Evolutionary conservation across 2,113 vertebrate genomes (phyloP).

Genomic region (Pteruthius melanotis): DNA sequence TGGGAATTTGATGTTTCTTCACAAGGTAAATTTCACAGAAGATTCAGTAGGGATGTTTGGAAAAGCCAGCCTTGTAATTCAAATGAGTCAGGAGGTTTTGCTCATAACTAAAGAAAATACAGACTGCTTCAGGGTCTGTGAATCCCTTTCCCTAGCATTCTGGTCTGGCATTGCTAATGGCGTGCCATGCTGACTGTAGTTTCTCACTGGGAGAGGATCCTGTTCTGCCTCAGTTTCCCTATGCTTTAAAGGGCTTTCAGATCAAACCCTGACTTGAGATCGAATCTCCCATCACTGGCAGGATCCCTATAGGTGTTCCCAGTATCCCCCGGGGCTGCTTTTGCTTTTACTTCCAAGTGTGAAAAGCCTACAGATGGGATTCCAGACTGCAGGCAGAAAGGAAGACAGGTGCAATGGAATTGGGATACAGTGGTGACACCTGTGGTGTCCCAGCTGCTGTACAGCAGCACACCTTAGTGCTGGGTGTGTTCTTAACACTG

Average conservation of each 20-base stretch:
- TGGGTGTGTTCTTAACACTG: rapidly evolving
- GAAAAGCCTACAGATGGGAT: background rate
- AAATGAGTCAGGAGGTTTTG: background rate
- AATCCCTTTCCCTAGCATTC: background rate
- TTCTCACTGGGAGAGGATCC: rapidly evolving
- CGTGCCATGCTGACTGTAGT: background rate
- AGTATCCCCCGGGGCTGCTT: background rate
- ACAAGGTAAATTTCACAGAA: conserved; percentile 1
- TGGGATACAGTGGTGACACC: background rate
- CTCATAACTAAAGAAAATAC: background rate
- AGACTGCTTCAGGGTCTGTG: background rate
- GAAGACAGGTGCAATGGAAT: background rate
- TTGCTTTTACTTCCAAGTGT: background rate
- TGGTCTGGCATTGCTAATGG: background rate
- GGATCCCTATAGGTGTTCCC: background rate
- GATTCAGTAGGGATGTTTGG: background rate
- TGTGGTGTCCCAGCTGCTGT: background rate
- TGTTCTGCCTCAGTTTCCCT: background rate
- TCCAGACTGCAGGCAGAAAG: background rate
- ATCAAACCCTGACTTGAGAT: background rate
- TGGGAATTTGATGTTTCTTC: background rate
- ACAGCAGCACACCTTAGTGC: background rate
- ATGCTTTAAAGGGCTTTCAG: background rate
- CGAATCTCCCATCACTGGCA: background rate
- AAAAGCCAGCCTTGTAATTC: background rate